Conservation (phyloP, 2,113 vertebrate genomes). For the Apaloderma vittatum region DNA sequence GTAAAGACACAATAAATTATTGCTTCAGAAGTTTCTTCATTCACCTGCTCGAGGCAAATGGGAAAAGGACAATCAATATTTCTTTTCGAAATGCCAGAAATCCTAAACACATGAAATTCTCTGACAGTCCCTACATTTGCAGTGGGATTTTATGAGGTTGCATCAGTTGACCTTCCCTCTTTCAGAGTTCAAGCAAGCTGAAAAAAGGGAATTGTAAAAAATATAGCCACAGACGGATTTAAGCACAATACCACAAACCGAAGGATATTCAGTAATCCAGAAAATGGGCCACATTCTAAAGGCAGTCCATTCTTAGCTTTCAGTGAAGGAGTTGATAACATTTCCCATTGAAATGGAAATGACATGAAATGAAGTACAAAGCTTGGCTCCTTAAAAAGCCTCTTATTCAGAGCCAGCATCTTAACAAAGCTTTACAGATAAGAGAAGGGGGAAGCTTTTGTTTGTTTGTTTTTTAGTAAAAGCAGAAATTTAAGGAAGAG, state of each 20-base stretch:
- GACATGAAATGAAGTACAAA: neutral
- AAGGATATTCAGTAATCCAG: neutral
- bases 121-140: constrained; percentile 35
- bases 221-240: neutral
- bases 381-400: neutral
- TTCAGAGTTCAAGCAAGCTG: constrained; percentile 28
- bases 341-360: constrained; percentile 11
- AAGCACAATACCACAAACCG: neutral
- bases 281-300: neutral
- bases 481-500: neutral
- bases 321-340: neutral
- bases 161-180: constrained; percentile 29
- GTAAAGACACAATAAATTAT: constrained; percentile 58
- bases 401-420: neutral
- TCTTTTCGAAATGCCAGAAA: constrained; percentile 60
- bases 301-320: neutral
- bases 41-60: constrained; percentile 60
- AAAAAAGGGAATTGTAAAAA: constrained; percentile 33
- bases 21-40: constrained; percentile 55
- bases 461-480: neutral
- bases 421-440: neutral
- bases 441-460: neutral
- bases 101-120: constrained; percentile 37
- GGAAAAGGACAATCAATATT: constrained; percentile 58
- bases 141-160: constrained; percentile 34